phyloP scores from a whole-genome alignment of 2,113 vertebrate genomes.

The Pelvicachromis taeniatus region DNA sequence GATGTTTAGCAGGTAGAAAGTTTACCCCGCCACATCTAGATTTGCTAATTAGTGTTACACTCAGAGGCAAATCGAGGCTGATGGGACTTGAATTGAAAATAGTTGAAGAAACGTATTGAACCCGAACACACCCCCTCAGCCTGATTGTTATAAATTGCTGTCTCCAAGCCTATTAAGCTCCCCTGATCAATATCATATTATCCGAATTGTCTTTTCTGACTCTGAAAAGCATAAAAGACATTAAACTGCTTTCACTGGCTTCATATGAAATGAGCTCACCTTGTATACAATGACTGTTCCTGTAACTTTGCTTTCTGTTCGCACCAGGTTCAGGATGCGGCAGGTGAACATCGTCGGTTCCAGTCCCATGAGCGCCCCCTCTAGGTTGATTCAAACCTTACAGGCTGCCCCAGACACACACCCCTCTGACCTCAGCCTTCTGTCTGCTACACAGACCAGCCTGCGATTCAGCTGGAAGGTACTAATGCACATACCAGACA shows the following conservation, averaged over 20 bases:
- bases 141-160: background rate
- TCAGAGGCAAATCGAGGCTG: background rate
- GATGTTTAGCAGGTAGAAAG: background rate
- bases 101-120: background rate
- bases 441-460: constrained; percentile 88
- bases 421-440: constrained; percentile 81
- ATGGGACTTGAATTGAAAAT: background rate
- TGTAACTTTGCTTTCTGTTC: background rate
- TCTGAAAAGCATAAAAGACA: background rate
- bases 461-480: constrained; percentile 90
- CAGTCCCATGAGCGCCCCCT: constrained; percentile 82
- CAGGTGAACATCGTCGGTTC: constrained; percentile 89
- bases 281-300: background rate
- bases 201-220: background rate
- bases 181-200: background rate
- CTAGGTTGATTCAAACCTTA: constrained; percentile 88
- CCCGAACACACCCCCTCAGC: background rate
- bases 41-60: background rate
- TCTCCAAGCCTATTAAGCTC: background rate
- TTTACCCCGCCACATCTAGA: background rate
- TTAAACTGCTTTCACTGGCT: background rate
- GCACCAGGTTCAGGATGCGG: constrained; percentile 84
- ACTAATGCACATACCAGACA: background rate
- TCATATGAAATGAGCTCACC: background rate
- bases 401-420: constrained; percentile 86